A percentile compares a stretch with the other conserved stretches of the same genome.
Conservation (phyloP, 2,797 vertebrate genomes). For the Pseudochaenichthys georgianus region DNA sequence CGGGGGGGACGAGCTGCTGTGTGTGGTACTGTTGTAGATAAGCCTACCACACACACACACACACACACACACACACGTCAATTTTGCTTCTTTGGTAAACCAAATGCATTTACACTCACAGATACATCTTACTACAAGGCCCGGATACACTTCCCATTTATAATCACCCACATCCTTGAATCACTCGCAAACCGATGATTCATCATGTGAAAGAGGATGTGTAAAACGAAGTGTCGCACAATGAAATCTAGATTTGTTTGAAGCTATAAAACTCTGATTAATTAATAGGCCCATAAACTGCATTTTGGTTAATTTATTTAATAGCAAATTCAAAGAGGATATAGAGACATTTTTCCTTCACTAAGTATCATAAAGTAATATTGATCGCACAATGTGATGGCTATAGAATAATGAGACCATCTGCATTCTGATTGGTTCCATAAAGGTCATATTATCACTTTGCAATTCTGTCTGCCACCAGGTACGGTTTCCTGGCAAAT, state of each 20-base stretch:
- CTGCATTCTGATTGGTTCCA: too few relatives aligned
- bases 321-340: neutral
- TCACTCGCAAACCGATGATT: neutral
- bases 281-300: neutral
- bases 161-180: neutral
- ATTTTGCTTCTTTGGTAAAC: conserved; percentile 32
- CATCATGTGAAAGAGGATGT: conserved; percentile 14
- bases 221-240: neutral
- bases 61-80: neutral
- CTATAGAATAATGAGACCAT: too few relatives aligned
- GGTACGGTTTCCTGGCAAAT: too few relatives aligned
- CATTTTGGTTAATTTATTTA: neutral
- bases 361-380: too few relatives aligned
- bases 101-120: neutral
- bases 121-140: neutral
- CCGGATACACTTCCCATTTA: conserved; percentile 25
- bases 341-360: too few relatives aligned
- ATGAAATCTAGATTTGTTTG: too few relatives aligned
- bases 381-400: too few relatives aligned
- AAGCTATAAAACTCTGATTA: neutral
- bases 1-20: conserved; percentile 86
- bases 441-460: too few relatives aligned
- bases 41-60: conserved; percentile 78
- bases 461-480: too few relatives aligned
- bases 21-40: conserved; percentile 91